Conservation (phyloP, 2,113 vertebrate genomes). For the Nibea coibor region DNA sequence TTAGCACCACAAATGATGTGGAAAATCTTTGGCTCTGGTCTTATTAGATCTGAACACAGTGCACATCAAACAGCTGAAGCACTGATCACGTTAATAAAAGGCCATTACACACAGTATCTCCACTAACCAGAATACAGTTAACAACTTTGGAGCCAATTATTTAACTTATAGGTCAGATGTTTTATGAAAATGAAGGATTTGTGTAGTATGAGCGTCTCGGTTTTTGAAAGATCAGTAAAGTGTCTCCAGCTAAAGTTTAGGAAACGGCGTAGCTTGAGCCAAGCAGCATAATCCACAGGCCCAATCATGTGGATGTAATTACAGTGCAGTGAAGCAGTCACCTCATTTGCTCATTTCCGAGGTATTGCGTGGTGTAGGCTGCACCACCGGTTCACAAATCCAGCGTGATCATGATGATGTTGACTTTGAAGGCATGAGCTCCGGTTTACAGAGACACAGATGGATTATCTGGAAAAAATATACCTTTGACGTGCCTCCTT, state of each 20-base stretch:
- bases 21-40: constrained; percentile 2
- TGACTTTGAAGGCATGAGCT: constrained; percentile 17
- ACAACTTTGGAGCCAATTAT: neutral
- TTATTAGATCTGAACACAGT: neutral
- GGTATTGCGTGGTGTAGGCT: constrained; percentile 6
- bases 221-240: constrained; percentile 17
- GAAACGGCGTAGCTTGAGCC: constrained; percentile 27
- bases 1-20: constrained; percentile 2
- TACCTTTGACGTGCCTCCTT: neutral
- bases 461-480: neutral
- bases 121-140: neutral
- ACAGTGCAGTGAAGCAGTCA: constrained; percentile 66
- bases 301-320: constrained; percentile 77
- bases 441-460: constrained; percentile 15
- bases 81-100: constrained; percentile 11
- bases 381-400: constrained; percentile 22
- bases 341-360: constrained; percentile 60
- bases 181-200: neutral
- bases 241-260: constrained; percentile 30
- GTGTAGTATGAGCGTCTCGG: neutral
- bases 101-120: neutral
- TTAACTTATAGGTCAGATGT: neutral
- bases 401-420: constrained; percentile 21
- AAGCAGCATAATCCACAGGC: constrained; percentile 63
- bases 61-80: constrained; percentile 6